Evolutionary conservation across 2,888 invertebrate species (phyloP).

Genomic region (Drosophila pseudotalamancana): DNA sequence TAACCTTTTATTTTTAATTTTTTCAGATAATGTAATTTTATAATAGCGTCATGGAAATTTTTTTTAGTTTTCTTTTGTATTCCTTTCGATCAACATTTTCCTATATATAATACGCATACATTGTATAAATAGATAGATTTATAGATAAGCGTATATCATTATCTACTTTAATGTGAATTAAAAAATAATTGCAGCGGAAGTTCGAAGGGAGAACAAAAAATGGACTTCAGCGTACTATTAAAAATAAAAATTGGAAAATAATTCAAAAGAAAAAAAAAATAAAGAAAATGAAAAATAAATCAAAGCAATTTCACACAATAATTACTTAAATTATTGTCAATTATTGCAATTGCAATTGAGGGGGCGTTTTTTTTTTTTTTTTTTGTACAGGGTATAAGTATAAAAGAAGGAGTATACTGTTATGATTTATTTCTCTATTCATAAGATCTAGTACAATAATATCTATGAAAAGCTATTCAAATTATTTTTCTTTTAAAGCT

Average conservation of each 20-base stretch:
- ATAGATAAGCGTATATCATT: not conserved
- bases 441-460: not conserved
- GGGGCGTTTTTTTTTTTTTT: slow-evolving; percentile 50
- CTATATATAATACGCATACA: too few species aligned
- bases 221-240: not conserved
- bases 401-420: not conserved
- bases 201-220: not conserved
- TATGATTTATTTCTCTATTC: not conserved
- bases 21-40: too few species aligned
- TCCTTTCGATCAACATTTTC: too few species aligned
- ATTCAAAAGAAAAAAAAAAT: not conserved
- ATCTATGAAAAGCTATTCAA: not conserved
- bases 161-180: slow-evolving; percentile 30
- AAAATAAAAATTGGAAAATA: too few species aligned
- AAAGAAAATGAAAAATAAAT: slow-evolving; percentile 40
- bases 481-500: not conserved
- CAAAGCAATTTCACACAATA: slow-evolving; percentile 66
- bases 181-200: slow-evolving; percentile 38
- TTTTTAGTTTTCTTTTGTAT: not conserved
- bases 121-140: not conserved
- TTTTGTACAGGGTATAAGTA: slow-evolving; percentile 3
- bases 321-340: slow-evolving; percentile 76
- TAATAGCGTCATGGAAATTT: too few species aligned
- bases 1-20: too few species aligned
- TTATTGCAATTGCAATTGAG: slow-evolving; percentile 68